Conservation (phyloP, 1,140 invertebrate species). For the Platorchestia sp. region DNA sequence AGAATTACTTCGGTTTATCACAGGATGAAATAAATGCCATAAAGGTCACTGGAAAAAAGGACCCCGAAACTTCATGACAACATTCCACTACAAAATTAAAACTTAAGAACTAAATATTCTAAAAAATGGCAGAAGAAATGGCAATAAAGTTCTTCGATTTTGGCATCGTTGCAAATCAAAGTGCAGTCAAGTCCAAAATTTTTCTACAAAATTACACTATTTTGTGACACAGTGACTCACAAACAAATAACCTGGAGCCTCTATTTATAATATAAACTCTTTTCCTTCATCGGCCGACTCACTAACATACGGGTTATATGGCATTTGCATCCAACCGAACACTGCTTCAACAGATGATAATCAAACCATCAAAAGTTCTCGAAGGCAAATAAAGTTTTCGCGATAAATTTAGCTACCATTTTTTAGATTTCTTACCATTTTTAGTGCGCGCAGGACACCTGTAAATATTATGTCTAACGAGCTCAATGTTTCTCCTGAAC, state of each 20-base stretch:
- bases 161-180: not conserved
- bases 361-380: not conserved
- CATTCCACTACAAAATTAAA: not conserved
- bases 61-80: not conserved
- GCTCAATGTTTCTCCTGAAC: slow-evolving; percentile 65
- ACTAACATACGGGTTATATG: not conserved
- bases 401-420: not conserved
- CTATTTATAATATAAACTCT: not conserved
- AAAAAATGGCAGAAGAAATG: not conserved
- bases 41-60: not conserved
- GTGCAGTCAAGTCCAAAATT: not conserved
- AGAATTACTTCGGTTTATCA: not conserved
- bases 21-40: not conserved
- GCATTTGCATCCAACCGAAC: not conserved
- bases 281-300: not conserved
- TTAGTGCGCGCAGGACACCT: slow-evolving; percentile 63
- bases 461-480: slow-evolving; percentile 65
- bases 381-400: not conserved
- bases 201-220: not conserved
- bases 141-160: not conserved
- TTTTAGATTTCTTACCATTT: not conserved
- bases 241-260: not conserved
- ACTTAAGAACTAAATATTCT: not conserved
- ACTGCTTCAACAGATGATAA: not conserved
- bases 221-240: not conserved